Base-by-base conservation (phyloP, 2,113 vertebrate species). In the Sarotherodon lohbergeri region DNA sequence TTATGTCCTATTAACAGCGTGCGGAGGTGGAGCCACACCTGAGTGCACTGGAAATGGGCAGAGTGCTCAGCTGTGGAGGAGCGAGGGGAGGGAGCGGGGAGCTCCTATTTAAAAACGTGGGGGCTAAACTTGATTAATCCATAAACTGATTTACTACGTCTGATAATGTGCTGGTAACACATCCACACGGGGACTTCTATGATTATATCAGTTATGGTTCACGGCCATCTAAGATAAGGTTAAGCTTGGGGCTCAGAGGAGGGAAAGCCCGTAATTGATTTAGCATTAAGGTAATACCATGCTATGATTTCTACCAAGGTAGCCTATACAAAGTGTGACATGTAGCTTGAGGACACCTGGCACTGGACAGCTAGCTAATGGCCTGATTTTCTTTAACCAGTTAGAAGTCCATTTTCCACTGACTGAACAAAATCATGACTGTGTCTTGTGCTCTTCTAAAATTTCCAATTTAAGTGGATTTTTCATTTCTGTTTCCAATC, bases 171-270 rank as follows among this genome's bases (percentile, higher is more conserved):
- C 86, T 92, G 89, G 91, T 93, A 95, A 93, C 93, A 93, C 86
- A 92, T 91, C 85, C 92, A 93, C 95, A 91, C 73, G 59, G 92
- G 91, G 92, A 85, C 84, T 27, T 88, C 86, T 92, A 84, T 95
- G 92, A 95, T 95, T 93, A 91, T 91, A 94, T 95, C 94, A 92
- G 95, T 92, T 94, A 94, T 92, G 95, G 93, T 96, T 96, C 94
- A 94, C 29, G 83, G 89, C 82, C 79, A 86, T 92, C 82, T 80
- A 36, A 94, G 93, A 95, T 96, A 91, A 93, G 95, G 94, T 94
- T 92, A 94, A 87, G 90, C 90, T 90, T 61, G 41, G 78, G 89
- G 87, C 93, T 91, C 86, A 46, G 48, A 83, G 52, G 85, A 88
- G 79, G 9, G 71, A 90, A 79, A 88, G 41, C 66, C 52, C 52